Conservation (phyloP, 64 coral and sea anemone genomes). For the Montipora foliosa region DNA sequence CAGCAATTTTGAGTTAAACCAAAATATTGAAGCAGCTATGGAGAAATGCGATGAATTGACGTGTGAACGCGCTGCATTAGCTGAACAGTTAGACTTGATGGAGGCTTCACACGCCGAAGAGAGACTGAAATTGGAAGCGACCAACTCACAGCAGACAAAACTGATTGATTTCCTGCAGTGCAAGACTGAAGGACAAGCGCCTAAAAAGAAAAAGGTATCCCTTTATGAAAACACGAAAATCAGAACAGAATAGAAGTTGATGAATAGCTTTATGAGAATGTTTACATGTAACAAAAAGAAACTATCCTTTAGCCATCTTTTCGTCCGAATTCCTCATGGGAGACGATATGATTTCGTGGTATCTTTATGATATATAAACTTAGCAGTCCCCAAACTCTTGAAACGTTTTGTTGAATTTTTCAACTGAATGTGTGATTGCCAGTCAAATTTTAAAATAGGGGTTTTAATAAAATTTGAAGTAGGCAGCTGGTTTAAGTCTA, state of each 20-base stretch:
- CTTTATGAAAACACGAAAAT: neutral
- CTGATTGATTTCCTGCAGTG: conserved; percentile 98
- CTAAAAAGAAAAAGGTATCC: conserved; percentile 91
- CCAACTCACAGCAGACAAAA: conserved; percentile 93
- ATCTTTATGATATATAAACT: too few relatives aligned
- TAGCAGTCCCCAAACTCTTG: too few relatives aligned
- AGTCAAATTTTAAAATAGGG: too few relatives aligned
- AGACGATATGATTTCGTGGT: too few relatives aligned
- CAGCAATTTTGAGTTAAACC: conserved; percentile 91
- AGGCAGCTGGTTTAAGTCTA: too few relatives aligned
- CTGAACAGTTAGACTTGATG: conserved; percentile 92
- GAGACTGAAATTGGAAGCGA: conserved; percentile 92
- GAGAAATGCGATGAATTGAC: conserved; percentile 85
- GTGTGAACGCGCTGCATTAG: conserved; percentile 72
- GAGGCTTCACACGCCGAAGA: conserved; percentile 94
- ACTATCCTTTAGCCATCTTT: too few relatives aligned
- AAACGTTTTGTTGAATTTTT: too few relatives aligned
- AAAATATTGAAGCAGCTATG: conserved; percentile 77
- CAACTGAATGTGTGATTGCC: too few relatives aligned
- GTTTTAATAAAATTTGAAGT: too few relatives aligned
- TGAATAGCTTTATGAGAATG: too few relatives aligned
- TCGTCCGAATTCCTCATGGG: too few relatives aligned
- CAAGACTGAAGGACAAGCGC: conserved; percentile 76
- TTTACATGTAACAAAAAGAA: too few relatives aligned
- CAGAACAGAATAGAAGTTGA: neutral